These are phyloP conservation scores for Hoplodrina ambigua DNA, from an alignment of 2,888 invertebrate species.

Conservation along the genomic window DNA sequence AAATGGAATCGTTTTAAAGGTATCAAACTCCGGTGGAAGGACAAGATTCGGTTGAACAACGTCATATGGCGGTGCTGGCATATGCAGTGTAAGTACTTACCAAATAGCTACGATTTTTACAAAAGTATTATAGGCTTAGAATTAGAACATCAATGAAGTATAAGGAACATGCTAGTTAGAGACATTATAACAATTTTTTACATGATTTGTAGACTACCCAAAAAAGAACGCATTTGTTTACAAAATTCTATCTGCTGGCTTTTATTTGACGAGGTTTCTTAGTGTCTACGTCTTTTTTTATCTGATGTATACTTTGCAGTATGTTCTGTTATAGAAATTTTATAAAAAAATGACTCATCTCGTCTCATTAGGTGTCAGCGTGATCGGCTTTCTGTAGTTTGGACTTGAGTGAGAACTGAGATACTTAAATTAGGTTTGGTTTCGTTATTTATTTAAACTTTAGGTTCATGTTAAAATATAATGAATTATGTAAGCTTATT, in stretches of 20 bases:
- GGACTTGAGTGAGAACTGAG: conserved; percentile 2
- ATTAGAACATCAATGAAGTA: neutral
- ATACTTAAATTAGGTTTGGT: neutral
- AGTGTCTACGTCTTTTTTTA: conserved; percentile 17
- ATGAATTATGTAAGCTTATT: neutral
- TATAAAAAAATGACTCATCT: conserved; percentile 25
- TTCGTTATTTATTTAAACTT: neutral
- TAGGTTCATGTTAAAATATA: conserved; percentile 9
- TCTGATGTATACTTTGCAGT: conserved; percentile 7
- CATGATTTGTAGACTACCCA: neutral
- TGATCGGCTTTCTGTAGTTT: conserved; percentile 25
- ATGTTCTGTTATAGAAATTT: conserved; percentile 9
- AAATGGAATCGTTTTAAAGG: conserved; percentile 99
- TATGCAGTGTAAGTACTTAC: conserved; percentile 96
- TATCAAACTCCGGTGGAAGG: conserved; percentile 98
- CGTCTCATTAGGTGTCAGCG: conserved; percentile 11
- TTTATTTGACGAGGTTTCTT: conserved; percentile 13
- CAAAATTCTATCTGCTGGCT: conserved; percentile 17
- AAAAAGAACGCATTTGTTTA: neutral
- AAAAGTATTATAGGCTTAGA: neutral
- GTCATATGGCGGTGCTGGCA: conserved; percentile 99
- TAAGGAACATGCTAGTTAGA: neutral
- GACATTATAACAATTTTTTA: neutral
- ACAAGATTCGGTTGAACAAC: conserved; percentile 99
- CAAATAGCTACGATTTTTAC: conserved; percentile 55